A percentile compares a stretch with the other conserved stretches of the same genome.
phyloP scores from a whole-genome alignment of 2,888 invertebrate genomes.

The Hydroisotoma schaefferi region DNA sequence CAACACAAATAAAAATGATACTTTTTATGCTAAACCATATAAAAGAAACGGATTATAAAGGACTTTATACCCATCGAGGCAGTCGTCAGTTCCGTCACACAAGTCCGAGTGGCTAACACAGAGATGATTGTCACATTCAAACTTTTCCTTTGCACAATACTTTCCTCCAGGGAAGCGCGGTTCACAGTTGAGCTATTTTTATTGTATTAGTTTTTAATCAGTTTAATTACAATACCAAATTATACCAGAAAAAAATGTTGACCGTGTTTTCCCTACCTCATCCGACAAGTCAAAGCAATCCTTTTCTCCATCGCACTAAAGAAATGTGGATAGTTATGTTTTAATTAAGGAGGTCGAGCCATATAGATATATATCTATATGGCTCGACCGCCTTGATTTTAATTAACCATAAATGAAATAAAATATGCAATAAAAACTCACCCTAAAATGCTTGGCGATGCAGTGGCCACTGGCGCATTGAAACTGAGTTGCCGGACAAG shows the following conservation, averaged over 20 bases:
- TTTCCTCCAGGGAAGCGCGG: conserved; percentile 81
- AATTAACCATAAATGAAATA: no score
- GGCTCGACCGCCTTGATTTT: no score
- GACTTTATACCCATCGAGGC: neutral
- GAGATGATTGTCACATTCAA: conserved; percentile 87
- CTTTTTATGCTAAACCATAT: no score
- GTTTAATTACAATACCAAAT: no score
- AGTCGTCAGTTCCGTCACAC: conserved; percentile 68
- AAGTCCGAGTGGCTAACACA: conserved; percentile 86
- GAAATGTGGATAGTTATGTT: conserved; percentile 1
- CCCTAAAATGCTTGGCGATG: conserved; percentile 79
- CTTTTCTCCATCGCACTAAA: conserved; percentile 42
- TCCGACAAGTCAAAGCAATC: conserved; percentile 38
- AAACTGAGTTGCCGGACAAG: conserved; percentile 65
- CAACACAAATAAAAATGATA: no score
- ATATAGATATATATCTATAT: no score
- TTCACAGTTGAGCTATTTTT: conserved; percentile 81
- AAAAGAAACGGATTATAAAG: neutral
- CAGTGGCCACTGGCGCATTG: conserved; percentile 91
- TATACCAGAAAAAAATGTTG: no score
- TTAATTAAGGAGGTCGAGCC: no score
- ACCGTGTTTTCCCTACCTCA: conserved; percentile 10
- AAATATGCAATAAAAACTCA: conserved; percentile 52
- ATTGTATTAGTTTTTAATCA: conserved; percentile 57
- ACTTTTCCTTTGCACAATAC: conserved; percentile 83